Base-by-base conservation (phyloP, 2,888 invertebrate species). In the Apamea crenata region DNA sequence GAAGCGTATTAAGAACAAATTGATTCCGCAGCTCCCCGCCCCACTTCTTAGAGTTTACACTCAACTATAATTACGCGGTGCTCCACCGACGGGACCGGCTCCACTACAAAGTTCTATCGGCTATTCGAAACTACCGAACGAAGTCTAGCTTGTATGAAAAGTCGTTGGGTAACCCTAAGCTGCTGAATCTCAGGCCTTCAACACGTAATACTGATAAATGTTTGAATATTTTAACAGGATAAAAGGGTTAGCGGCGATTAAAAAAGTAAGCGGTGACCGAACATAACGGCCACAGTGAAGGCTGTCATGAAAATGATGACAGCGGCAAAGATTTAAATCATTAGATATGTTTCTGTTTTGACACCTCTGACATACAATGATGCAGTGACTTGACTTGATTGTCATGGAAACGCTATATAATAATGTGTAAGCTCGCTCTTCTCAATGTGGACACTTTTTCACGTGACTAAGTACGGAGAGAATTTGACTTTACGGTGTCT, bases 51-150 rank as follows among this genome's bases (percentile, higher is more conserved):
- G 71, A 83, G 71, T 83, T 88, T 83, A 79, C 61, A 72, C 73
- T 71, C 40, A 77, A 83, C 79, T 87, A 80, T 88, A 82, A 88
- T 88, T 84, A 86, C 76, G 74, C 72, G 75, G 69, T 75, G 25
- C 78, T 79, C 73, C 67, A 75, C 68, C 18, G 14, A 68, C 80
- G 71, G 67, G 72, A 50, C 29, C 53, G 59, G 61, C 78, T 76
- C 70, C 63, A 75, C 86, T 82, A 86, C 75, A 81, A 88, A 88
- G 72, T 87, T 83, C 67, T 77, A 83, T 87, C 78, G 76, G 81
- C 71, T 82, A 71, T 82, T 80, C 12, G 56, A 80, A 83, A 85
- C 82, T 82, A 88, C 65, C 16, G 47, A 40, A 75, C 40, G 25
- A 32, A 53, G 29, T 63, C 40, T 36, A 53, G 53, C 21, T 75